These are phyloP conservation scores for Drosophila aldrichi DNA, from an alignment of 2,888 invertebrate species.

Conservation along the genomic window DNA sequence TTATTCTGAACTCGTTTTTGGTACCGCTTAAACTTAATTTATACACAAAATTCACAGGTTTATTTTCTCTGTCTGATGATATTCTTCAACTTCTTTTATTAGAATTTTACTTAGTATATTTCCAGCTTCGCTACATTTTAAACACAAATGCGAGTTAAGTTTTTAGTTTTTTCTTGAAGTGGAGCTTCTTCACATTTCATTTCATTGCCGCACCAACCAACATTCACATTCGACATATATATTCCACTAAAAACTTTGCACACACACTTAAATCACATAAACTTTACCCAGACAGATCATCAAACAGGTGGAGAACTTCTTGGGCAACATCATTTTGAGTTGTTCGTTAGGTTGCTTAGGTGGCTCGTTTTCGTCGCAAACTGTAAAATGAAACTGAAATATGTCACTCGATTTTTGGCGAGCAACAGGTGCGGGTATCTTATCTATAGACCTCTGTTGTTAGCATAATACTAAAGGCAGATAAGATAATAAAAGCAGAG, in stretches of 20 bases:
- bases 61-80: too few relatives aligned
- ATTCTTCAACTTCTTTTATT: too few relatives aligned
- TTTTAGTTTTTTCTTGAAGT: neutral
- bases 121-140: neutral
- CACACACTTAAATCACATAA: constrained; percentile 27
- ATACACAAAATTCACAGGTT: neutral
- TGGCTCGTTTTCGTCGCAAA: constrained; percentile 46
- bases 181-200: neutral
- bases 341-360: constrained; percentile 31
- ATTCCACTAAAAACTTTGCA: constrained; percentile 33
- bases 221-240: neutral
- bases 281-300: constrained; percentile 81
- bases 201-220: constrained; percentile 10
- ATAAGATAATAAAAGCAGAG: constrained; percentile 48
- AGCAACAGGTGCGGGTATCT: constrained; percentile 60
- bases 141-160: neutral
- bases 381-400: constrained; percentile 70
- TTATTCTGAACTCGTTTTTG: neutral
- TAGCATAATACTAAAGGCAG: constrained; percentile 7
- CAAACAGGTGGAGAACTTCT: constrained; percentile 76
- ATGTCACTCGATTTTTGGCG: constrained; percentile 43
- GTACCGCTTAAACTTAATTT: neutral
- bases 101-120: neutral
- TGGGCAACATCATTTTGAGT: constrained; percentile 73
- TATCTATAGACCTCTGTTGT: constrained; percentile 50